Base-by-base conservation (phyloP, 23 tunicate species). In the Phallusia fumigata region DNA sequence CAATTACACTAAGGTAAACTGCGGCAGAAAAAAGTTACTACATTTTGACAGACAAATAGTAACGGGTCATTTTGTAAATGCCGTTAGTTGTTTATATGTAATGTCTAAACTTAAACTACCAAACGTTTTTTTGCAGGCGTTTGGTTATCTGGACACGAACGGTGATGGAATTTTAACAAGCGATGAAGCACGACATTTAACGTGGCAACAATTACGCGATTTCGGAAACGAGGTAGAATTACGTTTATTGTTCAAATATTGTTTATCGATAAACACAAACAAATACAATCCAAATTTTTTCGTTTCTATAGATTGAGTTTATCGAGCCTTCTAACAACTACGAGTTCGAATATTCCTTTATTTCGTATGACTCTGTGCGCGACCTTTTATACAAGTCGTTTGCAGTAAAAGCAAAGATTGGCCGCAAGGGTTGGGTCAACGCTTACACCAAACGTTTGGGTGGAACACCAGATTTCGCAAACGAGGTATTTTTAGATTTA, bases 291-390 rank as follows among this genome's bases (percentile, higher is more conserved):
- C 12, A 52, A 31, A 26, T 2, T 34, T 32, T 18, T 30, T 52
- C 32, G 15, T n/a, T 50, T 65, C 75, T 52, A 6, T 53, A 87
- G 90, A 52, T 87, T 32, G 82, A 87, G 51, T 86, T 81, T 28
- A 76, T 83, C 65, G 93, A 88, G 47, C 93, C 93, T 30, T 88
- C 93, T 22, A 84, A 84, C 84, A 78, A 69, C 1, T 83, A 83
- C 51, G 84, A 83, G 21, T 88, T 83, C 33, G 93, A 88, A 65
- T 88, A 88, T 78, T 88, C 93, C 18, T 75, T 88, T 31, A 77
- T 88, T 16, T 34, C 80, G 18, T 88, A 74, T 49, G 82, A 77
- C 35, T 10, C 35, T 33, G 87, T 88, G 26, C 81, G 69, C 32
- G 72, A 36, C 0, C 31, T 45, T 12, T 51, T 83, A 5, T 19